phyloP scores from a whole-genome alignment of 1,140 invertebrate genomes.

The Ganaspis sp. region DNA sequence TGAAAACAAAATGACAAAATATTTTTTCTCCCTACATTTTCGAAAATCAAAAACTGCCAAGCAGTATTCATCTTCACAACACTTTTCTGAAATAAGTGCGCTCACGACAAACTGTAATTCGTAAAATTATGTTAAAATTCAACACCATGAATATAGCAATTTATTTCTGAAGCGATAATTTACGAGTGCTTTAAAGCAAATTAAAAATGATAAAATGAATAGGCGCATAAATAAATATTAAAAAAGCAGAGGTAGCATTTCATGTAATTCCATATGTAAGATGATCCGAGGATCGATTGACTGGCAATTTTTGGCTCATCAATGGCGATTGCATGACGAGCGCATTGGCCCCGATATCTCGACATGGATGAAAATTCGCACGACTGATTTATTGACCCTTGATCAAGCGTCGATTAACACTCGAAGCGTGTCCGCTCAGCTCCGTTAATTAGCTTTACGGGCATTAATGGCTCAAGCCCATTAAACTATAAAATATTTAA shows the following conservation, averaged over 20 bases:
- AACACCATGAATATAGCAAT: neutral
- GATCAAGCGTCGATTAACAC: conserved; percentile 40
- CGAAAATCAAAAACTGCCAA: too few species aligned
- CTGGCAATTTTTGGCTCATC: neutral
- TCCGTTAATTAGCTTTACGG: conserved; percentile 62
- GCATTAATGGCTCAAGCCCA: conserved; percentile 63
- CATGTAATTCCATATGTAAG: neutral
- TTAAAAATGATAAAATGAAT: neutral
- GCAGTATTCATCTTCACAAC: too few species aligned
- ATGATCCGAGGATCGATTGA: neutral
- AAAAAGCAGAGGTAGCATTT: neutral
- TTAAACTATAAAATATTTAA: conserved; percentile 69
- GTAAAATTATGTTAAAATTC: neutral
- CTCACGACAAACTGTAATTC: neutral
- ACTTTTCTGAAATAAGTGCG: neutral
- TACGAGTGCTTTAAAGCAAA: conserved; percentile 10
- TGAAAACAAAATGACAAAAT: too few species aligned
- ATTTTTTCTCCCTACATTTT: too few species aligned
- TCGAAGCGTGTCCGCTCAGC: conserved; percentile 37
- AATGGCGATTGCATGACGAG: neutral
- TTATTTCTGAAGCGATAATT: neutral
- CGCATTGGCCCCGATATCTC: conserved; percentile 22
- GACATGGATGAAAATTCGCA: conserved; percentile 7
- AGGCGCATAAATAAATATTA: conserved; percentile 12
- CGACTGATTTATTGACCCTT: conserved; percentile 21